Evolutionary conservation across 2,113 vertebrate species (phyloP).

Genomic region (Crocuta crocuta): DNA sequence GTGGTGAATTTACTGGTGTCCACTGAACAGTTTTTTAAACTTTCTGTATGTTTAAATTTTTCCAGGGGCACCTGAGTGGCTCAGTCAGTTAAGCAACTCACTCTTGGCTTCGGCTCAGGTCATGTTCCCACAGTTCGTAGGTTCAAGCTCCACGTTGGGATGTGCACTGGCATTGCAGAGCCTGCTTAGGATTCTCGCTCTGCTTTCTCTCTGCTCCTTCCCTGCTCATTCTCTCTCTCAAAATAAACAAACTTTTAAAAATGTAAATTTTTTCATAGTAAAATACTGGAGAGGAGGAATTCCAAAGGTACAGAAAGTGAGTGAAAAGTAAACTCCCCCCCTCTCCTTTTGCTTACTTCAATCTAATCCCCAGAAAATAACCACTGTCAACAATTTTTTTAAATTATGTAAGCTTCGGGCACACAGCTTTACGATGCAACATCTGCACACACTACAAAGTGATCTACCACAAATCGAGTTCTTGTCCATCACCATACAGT

Average conservation of each 20-base stretch:
- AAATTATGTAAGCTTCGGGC: neutral
- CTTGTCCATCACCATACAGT: neutral
- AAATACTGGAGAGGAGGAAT: neutral
- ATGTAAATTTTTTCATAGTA: neutral
- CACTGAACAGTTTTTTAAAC: neutral
- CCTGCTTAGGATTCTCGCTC: too few relatives aligned
- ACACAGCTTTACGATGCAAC: neutral
- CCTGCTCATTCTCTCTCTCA: too few relatives aligned
- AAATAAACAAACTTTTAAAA: too few relatives aligned
- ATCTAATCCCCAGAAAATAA: neutral
- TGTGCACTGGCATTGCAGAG: too few relatives aligned
- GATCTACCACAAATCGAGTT: neutral
- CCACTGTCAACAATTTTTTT: neutral
- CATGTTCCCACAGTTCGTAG: too few relatives aligned
- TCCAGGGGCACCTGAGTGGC: too few relatives aligned
- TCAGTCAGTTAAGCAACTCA: too few relatives aligned
- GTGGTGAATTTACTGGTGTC: neutral
- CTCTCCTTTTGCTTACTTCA: neutral
- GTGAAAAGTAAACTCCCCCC: neutral
- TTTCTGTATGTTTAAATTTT: neutral
- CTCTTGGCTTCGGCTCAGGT: too few relatives aligned
- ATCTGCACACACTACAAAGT: neutral
- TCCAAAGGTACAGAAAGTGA: neutral
- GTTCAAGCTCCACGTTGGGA: too few relatives aligned
- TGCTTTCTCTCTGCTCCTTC: too few relatives aligned